phyloP scores from a whole-genome alignment of 2,113 vertebrate genomes.

The Scomber scombrus region DNA sequence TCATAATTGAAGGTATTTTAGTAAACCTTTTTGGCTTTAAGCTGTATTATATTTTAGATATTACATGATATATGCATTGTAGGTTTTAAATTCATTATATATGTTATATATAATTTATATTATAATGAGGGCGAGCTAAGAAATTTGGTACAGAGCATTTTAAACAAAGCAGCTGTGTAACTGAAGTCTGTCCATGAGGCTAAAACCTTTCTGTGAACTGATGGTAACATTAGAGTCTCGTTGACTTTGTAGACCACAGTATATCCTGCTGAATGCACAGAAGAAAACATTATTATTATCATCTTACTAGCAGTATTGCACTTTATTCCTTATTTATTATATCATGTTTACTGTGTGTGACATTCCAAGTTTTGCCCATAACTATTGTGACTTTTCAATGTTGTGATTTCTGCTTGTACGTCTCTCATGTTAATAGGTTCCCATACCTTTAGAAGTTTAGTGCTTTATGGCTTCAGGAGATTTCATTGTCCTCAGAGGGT shows the following conservation, averaged over 20 bases:
- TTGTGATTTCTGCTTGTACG: not conserved
- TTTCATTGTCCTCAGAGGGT: conserved; percentile 2
- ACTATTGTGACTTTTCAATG: not conserved
- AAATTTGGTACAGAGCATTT: conserved; percentile 30
- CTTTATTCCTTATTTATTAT: not conserved
- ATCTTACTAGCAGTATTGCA: not conserved
- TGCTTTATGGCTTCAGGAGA: not conserved
- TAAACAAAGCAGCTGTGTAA: conserved; percentile 12
- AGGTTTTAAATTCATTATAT: no score
- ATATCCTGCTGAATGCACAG: not conserved
- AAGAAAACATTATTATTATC: not conserved
- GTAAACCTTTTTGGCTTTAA: not conserved
- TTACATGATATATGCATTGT: not conserved
- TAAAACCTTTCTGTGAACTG: no score
- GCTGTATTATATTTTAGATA: not conserved
- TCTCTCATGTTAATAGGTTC: not conserved
- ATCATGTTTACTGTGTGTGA: not conserved
- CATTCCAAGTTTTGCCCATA: not conserved
- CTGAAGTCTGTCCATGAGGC: not conserved
- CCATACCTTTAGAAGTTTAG: not conserved
- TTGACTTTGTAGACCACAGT: not conserved
- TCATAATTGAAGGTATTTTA: not conserved
- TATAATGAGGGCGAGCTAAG: not conserved
- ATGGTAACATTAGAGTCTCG: not conserved
- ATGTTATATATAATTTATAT: no score